These are phyloP conservation scores for Epinephelus cyanopodus DNA, from an alignment of 2,113 vertebrate genomes.

Conservation along the genomic window DNA sequence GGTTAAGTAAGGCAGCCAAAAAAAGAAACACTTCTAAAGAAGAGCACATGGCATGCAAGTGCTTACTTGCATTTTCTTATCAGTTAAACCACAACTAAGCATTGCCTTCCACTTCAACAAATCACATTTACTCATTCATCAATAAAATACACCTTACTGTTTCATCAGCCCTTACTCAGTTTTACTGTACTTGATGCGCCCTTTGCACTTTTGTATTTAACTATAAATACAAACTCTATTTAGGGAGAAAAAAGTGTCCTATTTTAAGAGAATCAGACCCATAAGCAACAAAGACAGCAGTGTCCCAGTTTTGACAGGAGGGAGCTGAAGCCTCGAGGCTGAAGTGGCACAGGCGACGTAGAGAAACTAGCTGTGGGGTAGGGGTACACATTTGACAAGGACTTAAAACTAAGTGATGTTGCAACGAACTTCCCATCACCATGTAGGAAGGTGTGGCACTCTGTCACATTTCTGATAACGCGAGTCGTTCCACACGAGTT, in stretches of 20 bases:
- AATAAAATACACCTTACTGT: conserved; percentile 18
- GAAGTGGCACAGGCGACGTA: conserved; percentile 63
- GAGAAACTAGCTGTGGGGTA: conserved; percentile 55
- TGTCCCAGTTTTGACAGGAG: conserved; percentile 84
- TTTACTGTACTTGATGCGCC: conserved; percentile 50
- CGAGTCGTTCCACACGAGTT: not conserved
- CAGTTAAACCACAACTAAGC: conserved; percentile 6
- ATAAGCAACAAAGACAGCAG: conserved; percentile 84
- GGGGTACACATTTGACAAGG: conserved; percentile 37
- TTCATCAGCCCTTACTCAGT: not conserved
- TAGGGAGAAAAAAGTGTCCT: conserved; percentile 80
- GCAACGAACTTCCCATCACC: conserved; percentile 14
- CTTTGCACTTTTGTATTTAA: conserved; percentile 69
- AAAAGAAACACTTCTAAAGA: conserved; percentile 4
- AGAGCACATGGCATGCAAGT: conserved; percentile 23
- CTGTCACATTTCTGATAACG: conserved; percentile 2
- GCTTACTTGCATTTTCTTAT: not conserved
- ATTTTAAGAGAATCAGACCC: conserved; percentile 82
- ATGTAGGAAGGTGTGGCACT: conserved; percentile 17
- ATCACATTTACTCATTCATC: conserved; percentile 7
- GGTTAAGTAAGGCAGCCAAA: conserved; percentile 3
- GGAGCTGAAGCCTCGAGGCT: conserved; percentile 76
- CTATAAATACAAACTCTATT: conserved; percentile 83
- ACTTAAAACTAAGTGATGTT: conserved; percentile 28
- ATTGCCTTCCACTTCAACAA: not conserved